Evolutionary conservation across 2,113 vertebrate genomes (phyloP).

Genomic region (Hippocampus guttulatus): DNA sequence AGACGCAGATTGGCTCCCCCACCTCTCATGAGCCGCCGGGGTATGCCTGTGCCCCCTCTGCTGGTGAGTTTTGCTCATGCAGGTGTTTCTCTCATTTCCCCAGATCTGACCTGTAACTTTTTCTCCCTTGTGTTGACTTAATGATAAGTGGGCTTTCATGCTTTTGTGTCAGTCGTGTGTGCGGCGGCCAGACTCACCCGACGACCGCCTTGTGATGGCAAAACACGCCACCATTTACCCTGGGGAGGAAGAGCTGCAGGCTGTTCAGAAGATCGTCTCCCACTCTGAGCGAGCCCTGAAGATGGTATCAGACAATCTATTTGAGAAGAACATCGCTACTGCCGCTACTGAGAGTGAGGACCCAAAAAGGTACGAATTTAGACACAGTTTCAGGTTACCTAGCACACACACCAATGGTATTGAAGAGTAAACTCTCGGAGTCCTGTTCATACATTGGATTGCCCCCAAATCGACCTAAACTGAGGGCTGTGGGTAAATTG

Average conservation of each 20-base stretch:
- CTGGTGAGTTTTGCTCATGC: conserved; percentile 57
- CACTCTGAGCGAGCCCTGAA: conserved; percentile 78
- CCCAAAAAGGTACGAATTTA: conserved; percentile 53
- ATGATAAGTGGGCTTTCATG: not conserved
- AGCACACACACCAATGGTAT: not conserved
- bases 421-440: not conserved
- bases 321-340: conserved; percentile 55
- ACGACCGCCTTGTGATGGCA: conserved; percentile 78
- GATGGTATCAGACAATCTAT: conserved; percentile 77
- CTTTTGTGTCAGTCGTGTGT: conserved; percentile 51
- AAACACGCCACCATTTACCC: conserved; percentile 81
- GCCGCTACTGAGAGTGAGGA: conserved; percentile 27
- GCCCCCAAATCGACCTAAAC: too few species aligned
- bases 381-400: not conserved
- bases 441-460: too few species aligned
- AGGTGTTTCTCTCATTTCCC: not conserved
- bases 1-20: conserved; percentile 55
- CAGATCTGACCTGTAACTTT: not conserved
- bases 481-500: not conserved
- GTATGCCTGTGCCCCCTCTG: conserved; percentile 65
- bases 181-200: conserved; percentile 68
- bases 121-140: not conserved
- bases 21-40: conserved; percentile 63
- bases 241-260: conserved; percentile 77
- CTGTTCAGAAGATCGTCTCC: conserved; percentile 76